phyloP scores from a whole-genome alignment of 1,140 invertebrate species.

The Heterodera schachtii region DNA sequence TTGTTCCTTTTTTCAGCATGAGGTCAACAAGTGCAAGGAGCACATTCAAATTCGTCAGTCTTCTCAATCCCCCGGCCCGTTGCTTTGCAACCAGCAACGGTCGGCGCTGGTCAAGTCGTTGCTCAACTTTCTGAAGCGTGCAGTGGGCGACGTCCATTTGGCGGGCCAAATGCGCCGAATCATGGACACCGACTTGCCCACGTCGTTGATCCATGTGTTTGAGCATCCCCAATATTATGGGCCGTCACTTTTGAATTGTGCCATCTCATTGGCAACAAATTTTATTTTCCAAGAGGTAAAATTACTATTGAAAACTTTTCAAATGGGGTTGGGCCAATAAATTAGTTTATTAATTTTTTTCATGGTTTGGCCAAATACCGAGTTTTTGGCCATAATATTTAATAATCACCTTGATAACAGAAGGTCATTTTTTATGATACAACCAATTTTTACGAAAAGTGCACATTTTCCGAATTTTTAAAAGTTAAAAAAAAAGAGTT shows the following conservation, averaged over 20 bases:
- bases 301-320: too few species aligned
- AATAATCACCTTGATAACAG: too few species aligned
- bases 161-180: constrained; percentile 82
- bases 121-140: constrained; percentile 54
- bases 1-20: constrained; percentile 35
- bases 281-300: constrained; percentile 83
- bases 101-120: constrained; percentile 53
- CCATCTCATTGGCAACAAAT: constrained; percentile 85
- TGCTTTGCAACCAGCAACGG: constrained; percentile 50
- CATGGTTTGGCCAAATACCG: too few species aligned
- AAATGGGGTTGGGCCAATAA: too few species aligned
- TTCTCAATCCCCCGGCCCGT: neutral
- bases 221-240: constrained; percentile 91
- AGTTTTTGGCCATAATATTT: too few species aligned
- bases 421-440: too few species aligned
- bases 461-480: too few species aligned
- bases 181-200: constrained; percentile 84
- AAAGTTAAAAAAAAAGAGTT: too few species aligned
- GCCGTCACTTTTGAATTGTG: constrained; percentile 78
- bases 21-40: constrained; percentile 40
- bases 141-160: constrained; percentile 72
- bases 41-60: constrained; percentile 23
- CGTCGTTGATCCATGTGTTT: constrained; percentile 83
- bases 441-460: too few species aligned
- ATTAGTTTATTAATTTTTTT: too few species aligned